Percentiles rank a stretch among this genome's conserved stretches.
Conservation (phyloP, 2,888 invertebrate genomes). For the Aphodius granarius region DNA sequence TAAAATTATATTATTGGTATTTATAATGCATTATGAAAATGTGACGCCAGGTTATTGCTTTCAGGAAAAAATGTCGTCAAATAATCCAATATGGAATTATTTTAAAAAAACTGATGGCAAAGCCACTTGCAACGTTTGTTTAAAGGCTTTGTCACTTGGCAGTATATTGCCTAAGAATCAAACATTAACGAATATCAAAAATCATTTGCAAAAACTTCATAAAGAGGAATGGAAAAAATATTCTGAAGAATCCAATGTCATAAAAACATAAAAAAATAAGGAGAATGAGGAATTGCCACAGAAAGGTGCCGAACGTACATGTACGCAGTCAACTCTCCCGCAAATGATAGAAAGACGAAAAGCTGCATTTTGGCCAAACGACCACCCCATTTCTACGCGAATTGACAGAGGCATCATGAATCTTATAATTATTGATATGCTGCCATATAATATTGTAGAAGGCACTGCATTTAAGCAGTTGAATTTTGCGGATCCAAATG, state of each 20-base stretch:
- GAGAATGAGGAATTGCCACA: no score
- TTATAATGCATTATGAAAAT: no score
- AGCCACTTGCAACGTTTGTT: no score
- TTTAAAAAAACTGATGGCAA: no score
- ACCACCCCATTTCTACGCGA: constrained; percentile 30
- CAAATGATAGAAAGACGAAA: no score
- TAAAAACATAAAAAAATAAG: no score
- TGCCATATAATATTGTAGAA: constrained; percentile 39
- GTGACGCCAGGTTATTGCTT: neutral
- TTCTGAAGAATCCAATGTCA: no score
- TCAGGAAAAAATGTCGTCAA: neutral
- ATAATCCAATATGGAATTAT: neutral
- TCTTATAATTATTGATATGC: constrained; percentile 41
- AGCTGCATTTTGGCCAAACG: constrained; percentile 17
- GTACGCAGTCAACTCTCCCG: no score
- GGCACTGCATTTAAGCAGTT: constrained; percentile 30
- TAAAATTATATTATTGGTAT: no score
- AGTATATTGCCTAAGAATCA: neutral
- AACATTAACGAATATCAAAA: neutral
- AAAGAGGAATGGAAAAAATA: neutral
- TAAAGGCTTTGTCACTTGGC: neutral
- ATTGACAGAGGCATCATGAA: constrained; percentile 41
- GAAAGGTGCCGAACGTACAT: no score
- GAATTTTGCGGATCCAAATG: constrained; percentile 10
- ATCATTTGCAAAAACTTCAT: neutral